Evolutionary conservation across 2,113 vertebrate genomes (phyloP).

Genomic region (Erythrocebus patas): DNA sequence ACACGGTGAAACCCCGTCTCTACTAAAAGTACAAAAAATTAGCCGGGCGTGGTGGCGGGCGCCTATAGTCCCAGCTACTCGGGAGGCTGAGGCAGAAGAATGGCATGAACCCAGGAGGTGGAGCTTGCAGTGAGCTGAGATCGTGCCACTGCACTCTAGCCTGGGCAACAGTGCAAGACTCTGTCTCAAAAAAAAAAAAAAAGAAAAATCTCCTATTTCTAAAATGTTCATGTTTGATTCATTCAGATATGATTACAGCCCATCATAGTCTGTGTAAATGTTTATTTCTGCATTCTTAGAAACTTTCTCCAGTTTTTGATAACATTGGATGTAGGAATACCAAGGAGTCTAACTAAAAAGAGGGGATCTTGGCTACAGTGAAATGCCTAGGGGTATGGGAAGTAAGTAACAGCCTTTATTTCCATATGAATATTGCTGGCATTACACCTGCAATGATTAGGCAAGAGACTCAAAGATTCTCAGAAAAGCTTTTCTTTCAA

Average conservation of each 20-base stretch:
- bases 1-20: no score
- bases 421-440: not conserved
- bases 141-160: no score
- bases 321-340: not conserved
- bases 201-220: not conserved
- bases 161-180: no score
- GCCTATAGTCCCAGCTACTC: no score
- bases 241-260: not conserved
- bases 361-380: not conserved
- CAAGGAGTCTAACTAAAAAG: not conserved
- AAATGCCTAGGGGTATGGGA: not conserved
- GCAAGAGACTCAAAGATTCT: slow-evolving; percentile 19
- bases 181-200: no score
- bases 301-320: slow-evolving; percentile 26
- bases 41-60: no score
- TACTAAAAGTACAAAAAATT: no score
- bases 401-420: not conserved
- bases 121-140: no score
- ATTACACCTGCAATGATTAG: not conserved
- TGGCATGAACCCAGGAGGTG: no score
- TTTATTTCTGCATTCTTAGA: slow-evolving; percentile 44
- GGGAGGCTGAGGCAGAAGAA: no score
- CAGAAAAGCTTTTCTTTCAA: slow-evolving; percentile 26
- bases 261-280: slow-evolving; percentile 17
- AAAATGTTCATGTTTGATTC: slow-evolving; percentile 19